Evolutionary conservation across 2,888 invertebrate genomes (phyloP), one percentile per base, ranked within the genome.

Genomic region (Dromius quadrimaculatus): DNA sequence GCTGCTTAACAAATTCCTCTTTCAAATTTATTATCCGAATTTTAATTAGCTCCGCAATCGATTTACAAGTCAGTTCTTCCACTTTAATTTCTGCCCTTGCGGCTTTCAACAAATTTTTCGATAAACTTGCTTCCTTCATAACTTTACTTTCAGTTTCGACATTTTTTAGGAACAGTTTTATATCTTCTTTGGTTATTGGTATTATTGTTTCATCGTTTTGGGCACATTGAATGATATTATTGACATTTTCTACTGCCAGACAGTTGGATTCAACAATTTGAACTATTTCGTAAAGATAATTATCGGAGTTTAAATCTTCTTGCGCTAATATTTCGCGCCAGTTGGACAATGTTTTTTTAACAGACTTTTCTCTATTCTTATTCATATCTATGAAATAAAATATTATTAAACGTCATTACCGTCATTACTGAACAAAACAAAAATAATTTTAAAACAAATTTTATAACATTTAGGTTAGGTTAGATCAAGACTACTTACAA

Each of bases 31-130:
- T 41, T n/a, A 64, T 64, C 15, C 15, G 15, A 2, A 47, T 45
- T 45, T 64, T 64, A 1, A 64, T 47, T 13, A 64, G 11, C 9
- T 32, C 64, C 1, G 64, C 64, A 28, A 45, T 13, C 13, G 15
- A 6, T n/a, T 63, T 17, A 8, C 28, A 13, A 9, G 22, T 19
- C 2, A 32, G 32, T 1, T 6, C 8, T 9, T 13, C 13, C 4
- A 17, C 15, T 9, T 17, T 13, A 3, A 43, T 17, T 34, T 64
- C 47, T 28, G 43, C 6, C 4, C 15, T 19, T 32, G 34, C 19
- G 20, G n/a, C 4, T 15, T 34, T 45, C 19, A 47, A 43, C 15
- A 45, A 2, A 47, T 47, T 19, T 19, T 8, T 15, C 11, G 32
- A 20, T 11, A 47, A 19, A 64, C 5, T 2, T 22, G 6, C 32